Percentiles rank a stretch among this genome's conserved stretches.
phyloP scores from a whole-genome alignment of 2,797 vertebrate genomes.

The Acomys russatus region DNA sequence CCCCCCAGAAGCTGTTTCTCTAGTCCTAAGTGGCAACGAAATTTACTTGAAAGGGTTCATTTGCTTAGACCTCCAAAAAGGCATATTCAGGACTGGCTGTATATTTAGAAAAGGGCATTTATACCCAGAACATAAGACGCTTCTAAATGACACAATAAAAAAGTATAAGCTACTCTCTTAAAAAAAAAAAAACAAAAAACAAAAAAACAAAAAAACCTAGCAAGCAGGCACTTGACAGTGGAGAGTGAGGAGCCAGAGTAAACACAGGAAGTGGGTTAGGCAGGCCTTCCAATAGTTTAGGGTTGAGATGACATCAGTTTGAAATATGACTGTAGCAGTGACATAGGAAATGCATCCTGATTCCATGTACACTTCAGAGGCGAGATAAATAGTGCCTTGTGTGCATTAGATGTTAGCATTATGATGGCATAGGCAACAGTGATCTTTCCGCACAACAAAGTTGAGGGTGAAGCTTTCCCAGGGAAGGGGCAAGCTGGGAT shows the following conservation, averaged over 20 bases:
- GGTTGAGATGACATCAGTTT: not conserved
- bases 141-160: constrained; percentile 35
- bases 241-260: not conserved
- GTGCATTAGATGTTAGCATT: not conserved
- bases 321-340: not conserved
- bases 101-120: constrained; percentile 49
- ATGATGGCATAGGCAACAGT: not conserved
- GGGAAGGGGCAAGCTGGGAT: not conserved
- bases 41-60: constrained; percentile 1
- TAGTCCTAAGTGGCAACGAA: not conserved
- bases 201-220: not conserved
- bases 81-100: not conserved
- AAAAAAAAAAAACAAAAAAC: not conserved
- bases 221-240: not conserved
- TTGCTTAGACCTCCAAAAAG: constrained; percentile 20
- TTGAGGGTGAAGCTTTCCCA: not conserved
- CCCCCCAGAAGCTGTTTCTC: not conserved
- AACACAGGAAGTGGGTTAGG: not conserved
- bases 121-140: not conserved
- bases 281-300: not conserved
- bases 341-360: not conserved
- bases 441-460: not conserved
- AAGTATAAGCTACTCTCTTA: not conserved
- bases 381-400: not conserved
- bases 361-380: not conserved